Conservation (phyloP, 1,140 invertebrate species). For the Lepidotrigona ventralis region DNA sequence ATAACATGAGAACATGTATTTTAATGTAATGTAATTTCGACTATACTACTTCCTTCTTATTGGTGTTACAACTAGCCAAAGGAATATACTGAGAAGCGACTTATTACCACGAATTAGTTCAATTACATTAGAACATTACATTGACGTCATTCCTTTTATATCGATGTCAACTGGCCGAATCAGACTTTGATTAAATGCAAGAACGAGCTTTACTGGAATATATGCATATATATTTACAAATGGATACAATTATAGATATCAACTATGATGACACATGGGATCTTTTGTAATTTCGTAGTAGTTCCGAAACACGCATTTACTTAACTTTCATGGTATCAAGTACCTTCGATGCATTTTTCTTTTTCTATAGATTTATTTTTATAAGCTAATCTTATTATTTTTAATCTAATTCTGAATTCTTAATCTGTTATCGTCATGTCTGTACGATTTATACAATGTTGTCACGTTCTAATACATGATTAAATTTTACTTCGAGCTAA, state of each 20-base stretch:
- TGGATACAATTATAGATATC: neutral
- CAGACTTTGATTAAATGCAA: neutral
- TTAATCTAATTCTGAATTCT: neutral
- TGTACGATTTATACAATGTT: too few relatives aligned
- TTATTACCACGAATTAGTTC: conserved; percentile 18
- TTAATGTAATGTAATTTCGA: conserved; percentile 60
- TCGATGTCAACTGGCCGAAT: neutral
- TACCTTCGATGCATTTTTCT: too few relatives aligned
- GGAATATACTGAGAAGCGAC: conserved; percentile 17
- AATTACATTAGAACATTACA: too few relatives aligned
- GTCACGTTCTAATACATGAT: too few relatives aligned
- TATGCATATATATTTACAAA: conserved; percentile 25
- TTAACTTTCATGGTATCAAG: too few relatives aligned
- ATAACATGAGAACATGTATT: conserved; percentile 66
- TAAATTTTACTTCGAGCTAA: too few relatives aligned
- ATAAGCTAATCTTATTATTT: too few relatives aligned
- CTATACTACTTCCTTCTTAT: conserved; percentile 38
- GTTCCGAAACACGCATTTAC: neutral
- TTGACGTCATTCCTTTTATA: neutral
- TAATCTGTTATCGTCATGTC: too few relatives aligned
- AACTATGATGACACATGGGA: conserved; percentile 48
- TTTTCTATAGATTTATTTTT: neutral
- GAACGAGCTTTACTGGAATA: neutral
- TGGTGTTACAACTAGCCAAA: conserved; percentile 39
- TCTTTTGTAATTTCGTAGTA: conserved; percentile 41